Percentiles rank a stretch among this genome's conserved stretches.
These are phyloP conservation scores for Rhopalosiphum nymphaeae DNA, from an alignment of 2,888 invertebrate species.

Conservation along the genomic window DNA sequence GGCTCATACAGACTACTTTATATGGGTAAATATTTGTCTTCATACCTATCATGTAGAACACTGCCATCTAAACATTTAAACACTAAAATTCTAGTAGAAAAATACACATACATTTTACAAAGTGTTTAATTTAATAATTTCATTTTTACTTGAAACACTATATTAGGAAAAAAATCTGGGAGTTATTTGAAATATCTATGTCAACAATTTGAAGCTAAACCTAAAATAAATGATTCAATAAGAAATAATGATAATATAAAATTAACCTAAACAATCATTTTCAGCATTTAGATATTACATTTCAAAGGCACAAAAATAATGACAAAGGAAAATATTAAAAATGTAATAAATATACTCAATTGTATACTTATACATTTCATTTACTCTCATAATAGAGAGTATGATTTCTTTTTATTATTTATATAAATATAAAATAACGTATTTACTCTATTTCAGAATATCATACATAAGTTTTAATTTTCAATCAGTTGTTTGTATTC, in stretches of 20 bases:
- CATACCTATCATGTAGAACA: too few species aligned
- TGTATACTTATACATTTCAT: background rate
- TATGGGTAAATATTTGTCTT: background rate
- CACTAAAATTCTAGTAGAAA: background rate
- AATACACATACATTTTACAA: background rate
- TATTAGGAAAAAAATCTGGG: too few species aligned
- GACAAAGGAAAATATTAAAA: background rate
- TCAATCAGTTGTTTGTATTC: constrained; percentile 51
- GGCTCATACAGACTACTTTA: background rate
- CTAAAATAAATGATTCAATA: background rate
- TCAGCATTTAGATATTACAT: background rate
- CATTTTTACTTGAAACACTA: too few species aligned
- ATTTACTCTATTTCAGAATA: background rate
- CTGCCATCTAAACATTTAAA: background rate
- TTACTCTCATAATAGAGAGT: background rate
- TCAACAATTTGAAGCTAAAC: background rate
- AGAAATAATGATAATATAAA: background rate
- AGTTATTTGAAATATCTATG: background rate
- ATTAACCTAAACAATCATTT: background rate
- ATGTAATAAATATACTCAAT: background rate
- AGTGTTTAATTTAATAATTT: background rate
- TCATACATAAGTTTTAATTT: background rate
- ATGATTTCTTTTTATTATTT: constrained; percentile 3
- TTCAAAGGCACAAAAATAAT: background rate
- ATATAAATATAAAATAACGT: background rate